Percentiles rank a stretch among this genome's conserved stretches.
Evolutionary conservation across 2,113 vertebrate genomes (phyloP).

Genomic region (Uropsilus gracilis): DNA sequence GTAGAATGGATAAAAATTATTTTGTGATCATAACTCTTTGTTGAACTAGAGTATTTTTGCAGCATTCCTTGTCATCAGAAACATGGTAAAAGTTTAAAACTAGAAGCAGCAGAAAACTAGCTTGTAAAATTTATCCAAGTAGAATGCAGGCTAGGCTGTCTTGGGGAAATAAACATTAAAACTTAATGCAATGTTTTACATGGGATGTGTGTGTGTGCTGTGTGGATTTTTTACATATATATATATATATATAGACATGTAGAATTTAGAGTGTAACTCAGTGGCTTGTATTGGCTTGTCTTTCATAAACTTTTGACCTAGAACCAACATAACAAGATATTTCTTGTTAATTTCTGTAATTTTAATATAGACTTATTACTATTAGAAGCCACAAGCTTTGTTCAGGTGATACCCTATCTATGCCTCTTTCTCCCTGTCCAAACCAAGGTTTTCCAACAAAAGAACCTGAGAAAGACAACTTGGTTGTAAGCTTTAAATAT

Average conservation of each 20-base stretch:
- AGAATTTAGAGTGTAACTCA: conserved; percentile 46
- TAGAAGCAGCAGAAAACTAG: conserved; percentile 92
- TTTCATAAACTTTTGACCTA: conserved; percentile 52
- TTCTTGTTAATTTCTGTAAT: conserved; percentile 23
- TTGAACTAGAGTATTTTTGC: conserved; percentile 98
- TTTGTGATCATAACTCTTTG: conserved; percentile 99
- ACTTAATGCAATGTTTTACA: conserved; percentile 87
- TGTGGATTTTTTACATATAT: conserved; percentile 68
- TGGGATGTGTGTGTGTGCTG: conserved; percentile 71
- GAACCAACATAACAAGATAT: conserved; percentile 28
- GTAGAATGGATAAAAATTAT: conserved; percentile 98
- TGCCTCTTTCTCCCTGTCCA: conserved; percentile 18
- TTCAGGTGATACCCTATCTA: neutral
- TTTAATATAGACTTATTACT: neutral
- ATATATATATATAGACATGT: neutral
- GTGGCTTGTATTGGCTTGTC: conserved; percentile 28
- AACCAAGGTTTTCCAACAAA: conserved; percentile 22
- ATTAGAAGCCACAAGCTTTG: conserved; percentile 18
- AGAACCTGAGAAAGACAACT: neutral
- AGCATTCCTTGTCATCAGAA: conserved; percentile 99
- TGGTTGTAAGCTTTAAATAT: conserved; percentile 27
- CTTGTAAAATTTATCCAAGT: conserved; percentile 94
- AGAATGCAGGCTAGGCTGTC: conserved; percentile 96
- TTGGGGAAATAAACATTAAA: conserved; percentile 99
- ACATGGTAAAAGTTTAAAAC: conserved; percentile 96